A percentile compares a stretch with the other conserved stretches of the same genome.
phyloP scores from a whole-genome alignment of 2,797 vertebrate species.

The Miichthys miiuy region DNA sequence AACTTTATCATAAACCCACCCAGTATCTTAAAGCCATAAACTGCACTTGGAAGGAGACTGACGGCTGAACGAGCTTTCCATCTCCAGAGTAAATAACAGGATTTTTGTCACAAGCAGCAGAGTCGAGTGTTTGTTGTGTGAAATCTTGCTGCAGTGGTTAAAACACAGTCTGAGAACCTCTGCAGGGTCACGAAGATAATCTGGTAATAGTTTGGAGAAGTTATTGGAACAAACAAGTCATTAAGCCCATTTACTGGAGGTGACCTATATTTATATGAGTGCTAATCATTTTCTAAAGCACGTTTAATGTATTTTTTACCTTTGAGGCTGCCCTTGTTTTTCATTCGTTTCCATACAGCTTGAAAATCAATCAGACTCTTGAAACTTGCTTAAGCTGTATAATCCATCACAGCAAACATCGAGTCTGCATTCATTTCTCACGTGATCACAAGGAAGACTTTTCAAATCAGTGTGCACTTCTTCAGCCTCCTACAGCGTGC shows the following conservation, averaged over 20 bases:
- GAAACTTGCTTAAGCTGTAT: background rate
- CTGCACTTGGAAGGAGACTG: conserved; percentile 4
- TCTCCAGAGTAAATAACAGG: conserved; percentile 22
- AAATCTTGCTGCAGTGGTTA: background rate
- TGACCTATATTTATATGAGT: background rate
- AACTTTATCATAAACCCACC: conserved; percentile 33
- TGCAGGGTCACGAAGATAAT: background rate
- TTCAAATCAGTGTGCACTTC: background rate
- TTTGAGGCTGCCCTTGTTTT: conserved; percentile 1
- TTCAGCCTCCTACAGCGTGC: no score
- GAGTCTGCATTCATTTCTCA: background rate
- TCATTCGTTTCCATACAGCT: background rate
- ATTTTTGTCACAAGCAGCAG: conserved; percentile 15
- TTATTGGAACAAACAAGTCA: conserved; percentile 17
- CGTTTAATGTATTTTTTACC: background rate
- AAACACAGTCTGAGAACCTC: background rate
- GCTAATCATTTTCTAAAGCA: background rate
- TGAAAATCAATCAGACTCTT: background rate
- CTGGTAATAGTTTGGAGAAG: background rate
- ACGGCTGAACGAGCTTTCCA: conserved; percentile 23
- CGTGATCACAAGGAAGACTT: background rate
- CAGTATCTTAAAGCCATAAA: conserved; percentile 28
- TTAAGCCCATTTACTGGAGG: background rate
- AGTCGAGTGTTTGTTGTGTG: background rate
- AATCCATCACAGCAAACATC: background rate